Percentiles rank a stretch among this genome's conserved stretches.
phyloP scores from a whole-genome alignment of 2,113 vertebrate genomes.

The Bostrychus sinensis region DNA sequence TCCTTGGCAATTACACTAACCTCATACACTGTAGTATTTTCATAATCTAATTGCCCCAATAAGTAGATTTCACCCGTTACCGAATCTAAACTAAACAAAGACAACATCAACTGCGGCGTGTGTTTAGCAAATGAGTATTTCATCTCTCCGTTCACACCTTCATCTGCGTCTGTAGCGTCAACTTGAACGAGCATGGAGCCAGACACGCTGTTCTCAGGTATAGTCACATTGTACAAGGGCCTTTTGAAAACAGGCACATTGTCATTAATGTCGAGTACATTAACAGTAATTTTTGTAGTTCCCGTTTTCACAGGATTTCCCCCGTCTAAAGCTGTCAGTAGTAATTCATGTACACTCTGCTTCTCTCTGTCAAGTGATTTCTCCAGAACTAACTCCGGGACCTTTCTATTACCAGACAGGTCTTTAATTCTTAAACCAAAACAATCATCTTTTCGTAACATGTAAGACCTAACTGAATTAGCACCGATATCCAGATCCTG shows the following conservation, averaged over 20 bases:
- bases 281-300: slow-evolving; percentile 80
- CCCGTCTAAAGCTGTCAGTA: slow-evolving; percentile 87
- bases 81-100: slow-evolving; percentile 65
- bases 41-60: slow-evolving; percentile 81
- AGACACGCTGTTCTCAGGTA: slow-evolving; percentile 76
- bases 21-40: slow-evolving; percentile 72
- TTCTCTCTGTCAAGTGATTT: slow-evolving; percentile 86
- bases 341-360: slow-evolving; percentile 78
- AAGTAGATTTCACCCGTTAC: slow-evolving; percentile 61
- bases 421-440: slow-evolving; percentile 79
- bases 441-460: slow-evolving; percentile 77
- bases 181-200: slow-evolving; percentile 77
- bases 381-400: slow-evolving; percentile 84
- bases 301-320: slow-evolving; percentile 83
- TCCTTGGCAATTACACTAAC: slow-evolving; percentile 74
- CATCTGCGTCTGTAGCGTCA: slow-evolving; percentile 79
- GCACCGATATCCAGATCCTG: slow-evolving; percentile 84
- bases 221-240: slow-evolving; percentile 78
- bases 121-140: slow-evolving; percentile 62
- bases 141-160: slow-evolving; percentile 70
- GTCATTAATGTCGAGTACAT: slow-evolving; percentile 87
- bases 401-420: slow-evolving; percentile 76
- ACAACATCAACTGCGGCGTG: slow-evolving; percentile 38
- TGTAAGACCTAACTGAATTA: slow-evolving; percentile 82
- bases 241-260: slow-evolving; percentile 86